These are phyloP conservation scores for Etheostoma nigrum DNA, from an alignment of 2,797 vertebrate genomes.

Conservation along the genomic window DNA sequence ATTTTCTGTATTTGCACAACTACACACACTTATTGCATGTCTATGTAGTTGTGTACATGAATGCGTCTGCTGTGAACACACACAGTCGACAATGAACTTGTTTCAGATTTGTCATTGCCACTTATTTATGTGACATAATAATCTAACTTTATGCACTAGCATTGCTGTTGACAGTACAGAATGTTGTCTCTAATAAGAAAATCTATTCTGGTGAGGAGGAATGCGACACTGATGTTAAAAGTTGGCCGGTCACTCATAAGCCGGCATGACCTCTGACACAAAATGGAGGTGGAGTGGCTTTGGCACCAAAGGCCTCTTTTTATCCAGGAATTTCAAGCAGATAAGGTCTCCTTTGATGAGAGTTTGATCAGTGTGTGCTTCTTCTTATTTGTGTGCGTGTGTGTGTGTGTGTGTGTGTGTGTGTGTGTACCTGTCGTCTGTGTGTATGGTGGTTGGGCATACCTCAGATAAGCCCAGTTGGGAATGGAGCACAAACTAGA, in stretches of 20 bases:
- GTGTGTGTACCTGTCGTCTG: slow-evolving; percentile 5
- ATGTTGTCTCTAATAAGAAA: slow-evolving; percentile 77
- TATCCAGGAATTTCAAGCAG: slow-evolving; percentile 39
- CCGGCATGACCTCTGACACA: slow-evolving; percentile 35
- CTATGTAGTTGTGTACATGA: background rate
- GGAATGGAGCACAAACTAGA: slow-evolving; percentile 54
- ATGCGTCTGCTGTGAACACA: background rate
- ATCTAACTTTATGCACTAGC: slow-evolving; percentile 10
- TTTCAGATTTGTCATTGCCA: slow-evolving; percentile 18
- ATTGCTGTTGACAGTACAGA: slow-evolving; percentile 63
- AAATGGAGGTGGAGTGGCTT: slow-evolving; percentile 22
- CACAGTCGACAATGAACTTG: background rate
- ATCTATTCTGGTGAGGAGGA: slow-evolving; percentile 77
- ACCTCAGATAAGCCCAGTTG: slow-evolving; percentile 75
- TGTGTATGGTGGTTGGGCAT: slow-evolving; percentile 46
- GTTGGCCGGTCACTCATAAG: slow-evolving; percentile 26
- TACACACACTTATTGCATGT: background rate
- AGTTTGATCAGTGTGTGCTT: slow-evolving; percentile 41
- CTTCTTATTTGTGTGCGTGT: slow-evolving; percentile 19
- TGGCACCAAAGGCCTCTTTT: slow-evolving; percentile 30
- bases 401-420: background rate
- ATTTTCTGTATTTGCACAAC: background rate
- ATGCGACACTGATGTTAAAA: slow-evolving; percentile 54
- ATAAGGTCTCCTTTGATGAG: slow-evolving; percentile 55
- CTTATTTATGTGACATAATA: slow-evolving; percentile 37